phyloP scores from a whole-genome alignment of 2,888 invertebrate genomes.

The Rapana venosa region DNA sequence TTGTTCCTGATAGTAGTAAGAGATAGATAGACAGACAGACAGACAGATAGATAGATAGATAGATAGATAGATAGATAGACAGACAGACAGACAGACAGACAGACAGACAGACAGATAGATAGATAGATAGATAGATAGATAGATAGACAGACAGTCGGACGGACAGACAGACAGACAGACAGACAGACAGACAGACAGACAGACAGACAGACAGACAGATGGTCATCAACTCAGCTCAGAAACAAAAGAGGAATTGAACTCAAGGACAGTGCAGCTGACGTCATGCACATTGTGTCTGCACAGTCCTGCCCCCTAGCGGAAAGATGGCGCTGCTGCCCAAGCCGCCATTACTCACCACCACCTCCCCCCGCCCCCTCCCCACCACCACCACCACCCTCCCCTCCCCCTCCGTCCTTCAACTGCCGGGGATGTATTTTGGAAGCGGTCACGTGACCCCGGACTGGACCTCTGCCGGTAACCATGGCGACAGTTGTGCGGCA shows the following conservation, averaged over 20 bases:
- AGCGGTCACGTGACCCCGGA: not conserved
- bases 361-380: not conserved
- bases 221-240: not conserved
- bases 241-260: not conserved
- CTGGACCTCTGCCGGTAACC: not conserved
- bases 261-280: not conserved
- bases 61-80: too few species aligned
- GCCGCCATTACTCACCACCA: not conserved
- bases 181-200: not conserved
- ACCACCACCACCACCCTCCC: not conserved
- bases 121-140: not conserved
- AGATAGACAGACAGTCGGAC: not conserved
- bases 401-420: not conserved
- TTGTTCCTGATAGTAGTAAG: too few species aligned
- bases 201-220: not conserved
- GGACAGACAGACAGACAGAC: not conserved
- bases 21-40: too few species aligned
- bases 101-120: too few species aligned
- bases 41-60: too few species aligned
- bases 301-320: conserved; percentile 3
- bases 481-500: not conserved
- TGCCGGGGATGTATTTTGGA: conserved; percentile 4
- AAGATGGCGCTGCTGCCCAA: conserved; percentile 13
- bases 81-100: too few species aligned
- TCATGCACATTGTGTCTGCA: not conserved